Evolutionary conservation across 92 coral and sea anemone genomes (phyloP).

Genomic region (Parazoanthus atlanticus): DNA sequence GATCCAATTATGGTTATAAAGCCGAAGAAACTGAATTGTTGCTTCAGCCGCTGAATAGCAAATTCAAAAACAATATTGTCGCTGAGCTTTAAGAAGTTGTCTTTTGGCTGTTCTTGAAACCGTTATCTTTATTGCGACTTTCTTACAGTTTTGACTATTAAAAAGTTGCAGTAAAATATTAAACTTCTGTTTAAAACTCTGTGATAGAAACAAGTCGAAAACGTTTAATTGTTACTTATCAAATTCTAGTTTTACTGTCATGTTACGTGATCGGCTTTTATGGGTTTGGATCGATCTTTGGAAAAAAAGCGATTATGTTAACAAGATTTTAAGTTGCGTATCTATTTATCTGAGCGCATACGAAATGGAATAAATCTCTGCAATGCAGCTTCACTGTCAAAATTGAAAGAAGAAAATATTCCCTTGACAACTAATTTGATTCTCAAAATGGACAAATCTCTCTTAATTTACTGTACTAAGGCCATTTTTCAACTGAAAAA

Average conservation of each 20-base stretch:
- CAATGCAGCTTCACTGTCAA: too few relatives aligned
- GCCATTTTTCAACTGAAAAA: background rate
- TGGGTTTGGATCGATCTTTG: background rate
- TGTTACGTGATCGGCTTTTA: background rate
- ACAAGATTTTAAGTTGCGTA: background rate
- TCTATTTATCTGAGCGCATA: background rate
- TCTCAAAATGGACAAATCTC: too few relatives aligned
- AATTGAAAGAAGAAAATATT: too few relatives aligned
- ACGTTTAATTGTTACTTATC: background rate
- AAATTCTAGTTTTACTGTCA: too few relatives aligned
- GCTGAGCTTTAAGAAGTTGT: background rate
- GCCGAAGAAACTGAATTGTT: background rate
- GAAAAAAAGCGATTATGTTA: background rate
- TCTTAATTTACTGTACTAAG: background rate
- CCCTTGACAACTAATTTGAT: too few relatives aligned
- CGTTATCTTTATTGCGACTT: too few relatives aligned
- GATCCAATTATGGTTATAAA: slow-evolving; percentile 7
- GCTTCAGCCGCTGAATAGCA: background rate
- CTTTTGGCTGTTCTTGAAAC: background rate
- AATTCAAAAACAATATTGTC: background rate
- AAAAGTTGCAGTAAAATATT: too few relatives aligned
- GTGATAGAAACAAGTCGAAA: too few relatives aligned
- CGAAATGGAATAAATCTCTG: background rate
- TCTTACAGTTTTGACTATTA: background rate
- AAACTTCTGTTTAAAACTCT: too few relatives aligned